Percentiles rank a stretch among this genome's conserved stretches.
Conservation (phyloP, 2,113 vertebrate species). For the Anas platyrhynchos region DNA sequence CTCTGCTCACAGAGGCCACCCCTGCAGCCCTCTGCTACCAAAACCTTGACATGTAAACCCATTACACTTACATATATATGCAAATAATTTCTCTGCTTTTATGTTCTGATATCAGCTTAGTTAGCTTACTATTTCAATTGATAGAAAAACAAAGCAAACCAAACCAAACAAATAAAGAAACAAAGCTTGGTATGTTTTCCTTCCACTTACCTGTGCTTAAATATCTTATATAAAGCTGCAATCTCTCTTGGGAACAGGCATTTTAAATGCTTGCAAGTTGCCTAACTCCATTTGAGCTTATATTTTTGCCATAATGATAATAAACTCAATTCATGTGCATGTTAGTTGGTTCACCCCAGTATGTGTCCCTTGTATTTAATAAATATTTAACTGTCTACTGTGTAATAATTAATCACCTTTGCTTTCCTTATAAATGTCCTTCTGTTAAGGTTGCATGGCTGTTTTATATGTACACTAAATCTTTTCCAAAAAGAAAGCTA, state of each 20-base stretch:
- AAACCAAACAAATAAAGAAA: not conserved
- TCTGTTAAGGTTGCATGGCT: not conserved
- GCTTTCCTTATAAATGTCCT: not conserved
- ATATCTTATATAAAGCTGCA: not conserved
- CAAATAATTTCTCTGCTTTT: not conserved
- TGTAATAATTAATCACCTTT: slow-evolving; percentile 54
- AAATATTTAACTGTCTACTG: slow-evolving; percentile 47
- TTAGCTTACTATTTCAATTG: not conserved
- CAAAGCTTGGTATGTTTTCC: not conserved
- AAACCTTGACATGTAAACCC: too few species aligned
- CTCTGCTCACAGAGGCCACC: too few species aligned
- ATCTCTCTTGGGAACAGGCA: not conserved
- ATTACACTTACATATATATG: not conserved
- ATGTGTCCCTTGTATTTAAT: slow-evolving; percentile 5
- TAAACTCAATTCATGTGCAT: not conserved
- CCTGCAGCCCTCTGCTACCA: too few species aligned
- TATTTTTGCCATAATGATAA: not conserved
- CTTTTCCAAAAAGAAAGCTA: not conserved
- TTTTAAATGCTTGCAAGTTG: not conserved
- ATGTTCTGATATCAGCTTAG: not conserved
- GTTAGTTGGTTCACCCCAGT: not conserved
- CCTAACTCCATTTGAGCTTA: not conserved
- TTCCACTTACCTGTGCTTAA: not conserved
- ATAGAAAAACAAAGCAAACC: not conserved
- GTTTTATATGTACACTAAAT: slow-evolving; percentile 28